Percentiles rank a stretch among this genome's conserved stretches.
phyloP scores from a whole-genome alignment of 2,888 invertebrate genomes.

The Hydropsyche betteni region DNA sequence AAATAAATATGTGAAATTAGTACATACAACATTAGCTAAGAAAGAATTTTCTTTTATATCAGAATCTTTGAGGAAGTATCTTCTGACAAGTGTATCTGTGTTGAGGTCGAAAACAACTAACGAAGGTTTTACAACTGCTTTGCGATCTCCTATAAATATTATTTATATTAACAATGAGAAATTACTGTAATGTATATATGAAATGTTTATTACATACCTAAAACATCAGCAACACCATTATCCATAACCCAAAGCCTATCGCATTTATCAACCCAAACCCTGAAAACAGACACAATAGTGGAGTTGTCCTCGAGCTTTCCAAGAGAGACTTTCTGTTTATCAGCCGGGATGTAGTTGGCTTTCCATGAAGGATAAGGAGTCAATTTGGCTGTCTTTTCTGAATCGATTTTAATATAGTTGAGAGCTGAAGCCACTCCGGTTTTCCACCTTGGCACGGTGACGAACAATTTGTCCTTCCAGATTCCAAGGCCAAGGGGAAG shows the following conservation, averaged over 20 bases:
- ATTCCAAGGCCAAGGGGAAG: slow-evolving; percentile 75
- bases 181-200: neutral
- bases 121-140: slow-evolving; percentile 71
- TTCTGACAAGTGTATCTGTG: slow-evolving; percentile 75
- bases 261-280: slow-evolving; percentile 77
- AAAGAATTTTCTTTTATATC: slow-evolving; percentile 80
- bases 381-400: slow-evolving; percentile 74
- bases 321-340: slow-evolving; percentile 60
- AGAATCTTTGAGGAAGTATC: slow-evolving; percentile 72
- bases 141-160: slow-evolving; percentile 58
- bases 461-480: slow-evolving; percentile 76
- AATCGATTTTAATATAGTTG: slow-evolving; percentile 70
- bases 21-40: slow-evolving; percentile 81
- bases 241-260: slow-evolving; percentile 86
- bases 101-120: slow-evolving; percentile 79
- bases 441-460: slow-evolving; percentile 77
- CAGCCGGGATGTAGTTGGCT: slow-evolving; percentile 78
- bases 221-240: slow-evolving; percentile 79
- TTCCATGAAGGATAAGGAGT: slow-evolving; percentile 81
- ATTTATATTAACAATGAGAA: neutral
- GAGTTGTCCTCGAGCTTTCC: slow-evolving; percentile 66
- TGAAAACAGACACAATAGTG: slow-evolving; percentile 76
- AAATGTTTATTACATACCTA: slow-evolving; percentile 61
- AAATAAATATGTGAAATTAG: neutral
- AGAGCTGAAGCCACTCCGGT: slow-evolving; percentile 76